Conservation (phyloP, 2,888 invertebrate species). For the Serrognathus titanus region DNA sequence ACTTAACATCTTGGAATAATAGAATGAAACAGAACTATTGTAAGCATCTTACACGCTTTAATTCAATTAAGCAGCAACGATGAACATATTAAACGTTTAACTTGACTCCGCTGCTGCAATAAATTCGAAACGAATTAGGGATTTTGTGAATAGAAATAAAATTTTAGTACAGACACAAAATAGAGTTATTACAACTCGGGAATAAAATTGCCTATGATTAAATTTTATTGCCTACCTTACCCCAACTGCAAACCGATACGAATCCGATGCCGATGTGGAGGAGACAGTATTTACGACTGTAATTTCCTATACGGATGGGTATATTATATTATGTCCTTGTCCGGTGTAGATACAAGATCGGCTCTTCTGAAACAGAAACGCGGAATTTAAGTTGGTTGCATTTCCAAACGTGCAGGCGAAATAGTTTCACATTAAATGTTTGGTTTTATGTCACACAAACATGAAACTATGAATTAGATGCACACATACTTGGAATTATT, state of each 20-base stretch:
- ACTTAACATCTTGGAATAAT: too few relatives aligned
- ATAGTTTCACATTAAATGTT: not conserved
- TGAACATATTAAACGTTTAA: not conserved
- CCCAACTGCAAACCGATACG: slow-evolving; percentile 8
- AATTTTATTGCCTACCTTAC: not conserved
- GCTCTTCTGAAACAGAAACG: slow-evolving; percentile 4
- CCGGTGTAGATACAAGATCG: slow-evolving; percentile 21
- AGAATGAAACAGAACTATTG: too few relatives aligned
- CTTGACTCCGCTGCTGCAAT: not conserved
- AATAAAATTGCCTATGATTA: not conserved
- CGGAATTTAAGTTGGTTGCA: slow-evolving; percentile 1
- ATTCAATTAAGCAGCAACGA: too few relatives aligned
- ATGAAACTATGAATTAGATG: not conserved
- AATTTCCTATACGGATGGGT: slow-evolving; percentile 27
- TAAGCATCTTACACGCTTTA: too few relatives aligned
- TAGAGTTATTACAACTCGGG: not conserved
- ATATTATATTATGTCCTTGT: slow-evolving; percentile 19
- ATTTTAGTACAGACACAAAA: not conserved
- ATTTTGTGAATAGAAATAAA: not conserved
- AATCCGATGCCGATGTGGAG: slow-evolving; percentile 8
- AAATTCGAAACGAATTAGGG: not conserved
- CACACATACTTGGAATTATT: too few relatives aligned
- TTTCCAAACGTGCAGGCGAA: not conserved
- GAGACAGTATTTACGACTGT: slow-evolving; percentile 26
- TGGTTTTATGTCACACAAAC: not conserved